Conservation (phyloP, 2,113 vertebrate genomes). For the Pollimyrus isidori region DNA sequence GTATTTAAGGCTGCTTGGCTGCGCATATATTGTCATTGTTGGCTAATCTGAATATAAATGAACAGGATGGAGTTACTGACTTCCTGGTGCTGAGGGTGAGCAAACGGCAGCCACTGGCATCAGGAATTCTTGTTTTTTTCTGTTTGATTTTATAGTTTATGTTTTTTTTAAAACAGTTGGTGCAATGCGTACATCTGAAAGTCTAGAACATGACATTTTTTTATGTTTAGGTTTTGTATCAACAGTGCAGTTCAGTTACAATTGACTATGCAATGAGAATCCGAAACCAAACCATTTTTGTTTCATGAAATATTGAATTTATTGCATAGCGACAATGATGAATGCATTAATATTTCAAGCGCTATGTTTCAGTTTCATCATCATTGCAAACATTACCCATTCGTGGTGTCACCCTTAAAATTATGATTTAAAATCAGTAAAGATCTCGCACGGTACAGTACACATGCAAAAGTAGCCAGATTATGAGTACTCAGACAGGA, state of each 20-base stretch:
- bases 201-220: background rate
- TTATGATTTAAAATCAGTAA: background rate
- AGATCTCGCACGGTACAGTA: background rate
- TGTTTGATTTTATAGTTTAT: background rate
- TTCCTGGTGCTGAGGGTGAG: background rate
- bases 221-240: background rate
- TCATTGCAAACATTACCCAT: background rate
- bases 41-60: background rate
- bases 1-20: slow-evolving; percentile 16
- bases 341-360: background rate
- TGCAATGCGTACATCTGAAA: background rate
- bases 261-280: background rate
- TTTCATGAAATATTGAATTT: slow-evolving; percentile 3
- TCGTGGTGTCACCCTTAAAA: background rate
- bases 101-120: background rate
- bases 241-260: background rate
- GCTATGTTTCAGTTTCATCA: background rate
- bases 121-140: background rate
- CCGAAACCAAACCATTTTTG: background rate
- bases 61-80: background rate
- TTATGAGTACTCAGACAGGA: background rate
- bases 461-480: background rate
- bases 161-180: background rate
- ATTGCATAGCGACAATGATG: background rate
- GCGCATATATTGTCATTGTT: background rate